phyloP scores from a whole-genome alignment of 2,113 vertebrate genomes.

The Heliornis fulica region DNA sequence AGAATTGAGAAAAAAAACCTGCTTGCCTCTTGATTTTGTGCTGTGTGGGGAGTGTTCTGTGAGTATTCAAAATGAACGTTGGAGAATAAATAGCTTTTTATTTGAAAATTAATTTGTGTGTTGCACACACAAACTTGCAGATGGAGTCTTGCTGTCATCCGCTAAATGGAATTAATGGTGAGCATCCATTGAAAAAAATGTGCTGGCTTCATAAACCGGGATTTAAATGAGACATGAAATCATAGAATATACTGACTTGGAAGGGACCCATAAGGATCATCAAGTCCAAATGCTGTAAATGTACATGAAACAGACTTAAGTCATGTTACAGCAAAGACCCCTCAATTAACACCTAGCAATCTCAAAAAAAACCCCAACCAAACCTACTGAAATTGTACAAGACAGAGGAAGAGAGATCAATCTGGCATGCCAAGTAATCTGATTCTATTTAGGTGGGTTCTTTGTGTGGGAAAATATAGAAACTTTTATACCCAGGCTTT shows the following conservation, averaged over 20 bases:
- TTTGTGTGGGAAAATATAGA: neutral
- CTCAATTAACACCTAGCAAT: neutral
- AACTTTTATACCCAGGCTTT: neutral
- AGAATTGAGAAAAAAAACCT: neutral
- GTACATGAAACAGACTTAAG: neutral
- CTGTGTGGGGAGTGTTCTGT: neutral
- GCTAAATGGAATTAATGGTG: neutral
- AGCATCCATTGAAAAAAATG: neutral
- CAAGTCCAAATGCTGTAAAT: neutral
- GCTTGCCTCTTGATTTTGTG: constrained; percentile 23
- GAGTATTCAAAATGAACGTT: neutral
- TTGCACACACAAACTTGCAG: constrained; percentile 4
- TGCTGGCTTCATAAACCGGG: neutral
- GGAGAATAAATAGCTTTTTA: neutral
- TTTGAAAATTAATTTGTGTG: constrained; percentile 19
- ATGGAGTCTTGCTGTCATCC: constrained; percentile 30
- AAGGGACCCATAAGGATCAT: too few species aligned
- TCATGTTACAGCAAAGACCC: neutral
- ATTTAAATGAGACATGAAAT: constrained; percentile 6
- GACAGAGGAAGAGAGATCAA: neutral
- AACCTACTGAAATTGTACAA: neutral
- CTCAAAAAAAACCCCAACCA: neutral
- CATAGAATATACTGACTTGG: too few species aligned
- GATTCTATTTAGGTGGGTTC: neutral
- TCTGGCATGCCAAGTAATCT: neutral